These are phyloP conservation scores for Branchipolynoe longqiensis DNA, from an alignment of 2,888 invertebrate genomes.

Conservation along the genomic window DNA sequence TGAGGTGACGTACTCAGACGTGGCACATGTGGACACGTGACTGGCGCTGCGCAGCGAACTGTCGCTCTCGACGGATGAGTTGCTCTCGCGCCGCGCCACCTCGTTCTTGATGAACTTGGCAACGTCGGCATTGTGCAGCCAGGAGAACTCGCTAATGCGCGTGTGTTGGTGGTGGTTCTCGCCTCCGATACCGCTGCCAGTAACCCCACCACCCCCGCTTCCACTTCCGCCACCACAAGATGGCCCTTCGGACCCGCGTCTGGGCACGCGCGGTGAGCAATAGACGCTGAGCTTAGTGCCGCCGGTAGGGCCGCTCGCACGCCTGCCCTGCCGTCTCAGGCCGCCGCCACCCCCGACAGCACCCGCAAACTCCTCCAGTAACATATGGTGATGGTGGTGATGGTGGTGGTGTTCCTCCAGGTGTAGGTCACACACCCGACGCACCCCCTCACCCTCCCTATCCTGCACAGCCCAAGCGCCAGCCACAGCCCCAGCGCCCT, in stretches of 20 bases:
- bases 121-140: slow-evolving; percentile 45
- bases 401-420: too few species aligned
- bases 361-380: too few species aligned
- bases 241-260: background rate
- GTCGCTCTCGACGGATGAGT: slow-evolving; percentile 57
- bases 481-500: background rate
- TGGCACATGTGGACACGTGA: slow-evolving; percentile 61
- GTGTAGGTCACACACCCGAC: too few species aligned
- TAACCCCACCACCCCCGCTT: background rate
- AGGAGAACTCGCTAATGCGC: background rate
- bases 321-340: background rate
- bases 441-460: too few species aligned
- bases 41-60: slow-evolving; percentile 56
- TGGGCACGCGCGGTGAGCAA: slow-evolving; percentile 56
- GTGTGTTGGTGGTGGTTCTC: background rate
- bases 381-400: too few species aligned
- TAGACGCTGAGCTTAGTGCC: slow-evolving; percentile 50
- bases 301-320: slow-evolving; percentile 13
- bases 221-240: background rate
- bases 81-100: slow-evolving; percentile 44
- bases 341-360: background rate
- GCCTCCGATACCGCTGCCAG: background rate
- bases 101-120: slow-evolving; percentile 49
- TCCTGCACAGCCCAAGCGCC: too few species aligned
- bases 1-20: slow-evolving; percentile 59